phyloP scores from a whole-genome alignment of 2,113 vertebrate genomes.

The Forbesichthys papilliferus region DNA sequence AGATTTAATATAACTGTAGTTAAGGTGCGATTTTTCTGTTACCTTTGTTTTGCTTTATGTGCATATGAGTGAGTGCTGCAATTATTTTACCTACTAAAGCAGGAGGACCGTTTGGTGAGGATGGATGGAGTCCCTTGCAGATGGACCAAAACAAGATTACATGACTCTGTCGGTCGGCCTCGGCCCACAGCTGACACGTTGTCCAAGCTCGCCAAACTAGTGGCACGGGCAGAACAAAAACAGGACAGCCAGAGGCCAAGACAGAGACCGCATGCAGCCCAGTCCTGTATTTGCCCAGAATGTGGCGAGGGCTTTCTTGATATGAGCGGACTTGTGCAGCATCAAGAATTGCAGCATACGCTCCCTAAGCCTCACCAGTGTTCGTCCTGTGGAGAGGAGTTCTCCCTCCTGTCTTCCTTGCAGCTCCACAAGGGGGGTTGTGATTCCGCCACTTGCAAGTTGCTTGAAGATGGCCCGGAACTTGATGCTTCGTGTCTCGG shows the following conservation, averaged over 20 bases:
- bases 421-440: constrained; percentile 61
- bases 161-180: constrained; percentile 50
- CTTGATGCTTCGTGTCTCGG: constrained; percentile 32
- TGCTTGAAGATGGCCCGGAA: constrained; percentile 28
- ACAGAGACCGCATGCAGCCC: constrained; percentile 5
- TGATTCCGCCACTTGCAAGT: constrained; percentile 23
- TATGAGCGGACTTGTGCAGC: constrained; percentile 36
- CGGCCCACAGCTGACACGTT: constrained; percentile 49
- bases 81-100: neutral
- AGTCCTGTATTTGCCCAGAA: constrained; percentile 45
- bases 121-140: constrained; percentile 69
- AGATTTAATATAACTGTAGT: no score
- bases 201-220: constrained; percentile 68
- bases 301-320: constrained; percentile 54
- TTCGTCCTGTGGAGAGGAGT: constrained; percentile 58
- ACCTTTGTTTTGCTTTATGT: neutral
- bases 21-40: no score
- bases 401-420: constrained; percentile 68
- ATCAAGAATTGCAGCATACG: constrained; percentile 55
- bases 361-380: constrained; percentile 71
- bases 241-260: constrained; percentile 20
- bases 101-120: constrained; percentile 25
- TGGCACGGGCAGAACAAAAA: constrained; percentile 54
- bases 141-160: constrained; percentile 51
- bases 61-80: neutral